A percentile compares a stretch with the other conserved stretches of the same genome.
phyloP scores from a whole-genome alignment of 2,797 vertebrate genomes.

The Oophaga sylvatica region DNA sequence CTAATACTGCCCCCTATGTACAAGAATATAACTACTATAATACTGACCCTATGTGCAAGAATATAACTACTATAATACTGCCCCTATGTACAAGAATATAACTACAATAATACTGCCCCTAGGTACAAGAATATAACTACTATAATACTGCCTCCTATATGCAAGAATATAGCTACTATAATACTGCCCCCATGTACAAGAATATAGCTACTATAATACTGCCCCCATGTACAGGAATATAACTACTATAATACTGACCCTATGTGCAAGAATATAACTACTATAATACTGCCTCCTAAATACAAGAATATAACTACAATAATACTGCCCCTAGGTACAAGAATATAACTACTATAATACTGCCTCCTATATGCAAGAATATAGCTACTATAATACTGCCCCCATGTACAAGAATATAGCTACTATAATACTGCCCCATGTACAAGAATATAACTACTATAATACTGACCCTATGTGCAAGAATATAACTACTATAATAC shows the following conservation, averaged over 20 bases:
- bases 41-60: not conserved
- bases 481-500: too few relatives aligned
- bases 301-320: not conserved
- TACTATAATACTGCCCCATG: too few relatives aligned
- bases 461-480: too few relatives aligned
- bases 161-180: not conserved
- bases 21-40: not conserved
- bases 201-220: not conserved
- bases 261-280: constrained; percentile 9
- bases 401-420: too few relatives aligned
- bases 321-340: not conserved
- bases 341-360: not conserved
- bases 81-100: not conserved
- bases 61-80: not conserved
- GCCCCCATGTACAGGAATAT: too few relatives aligned
- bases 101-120: not conserved
- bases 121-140: too few relatives aligned
- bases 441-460: too few relatives aligned
- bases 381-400: not conserved
- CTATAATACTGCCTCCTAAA: not conserved
- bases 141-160: too few relatives aligned
- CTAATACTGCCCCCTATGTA: too few relatives aligned
- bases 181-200: not conserved
- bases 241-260: not conserved
- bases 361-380: not conserved